phyloP scores from a whole-genome alignment of 2,888 invertebrate genomes.

The Lasioglossum oenotherae region DNA sequence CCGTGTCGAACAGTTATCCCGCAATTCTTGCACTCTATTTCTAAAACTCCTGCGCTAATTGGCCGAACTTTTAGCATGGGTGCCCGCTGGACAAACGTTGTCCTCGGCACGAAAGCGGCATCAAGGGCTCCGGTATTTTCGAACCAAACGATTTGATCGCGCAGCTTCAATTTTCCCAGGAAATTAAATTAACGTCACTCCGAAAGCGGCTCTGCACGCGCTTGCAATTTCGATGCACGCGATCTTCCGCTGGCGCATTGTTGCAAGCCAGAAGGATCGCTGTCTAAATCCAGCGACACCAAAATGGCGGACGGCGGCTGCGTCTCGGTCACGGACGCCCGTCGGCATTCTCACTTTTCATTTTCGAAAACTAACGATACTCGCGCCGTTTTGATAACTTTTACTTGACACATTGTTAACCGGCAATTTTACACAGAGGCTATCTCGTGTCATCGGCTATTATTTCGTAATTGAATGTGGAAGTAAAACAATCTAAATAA shows the following conservation, averaged over 20 bases:
- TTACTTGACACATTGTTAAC: background rate
- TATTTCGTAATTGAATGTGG: too few relatives aligned
- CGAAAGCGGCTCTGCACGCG: conserved; percentile 54
- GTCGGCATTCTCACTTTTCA: background rate
- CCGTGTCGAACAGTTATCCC: background rate
- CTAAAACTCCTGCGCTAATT: background rate
- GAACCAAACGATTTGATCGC: conserved; percentile 60
- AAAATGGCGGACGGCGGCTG: background rate
- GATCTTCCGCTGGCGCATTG: conserved; percentile 41
- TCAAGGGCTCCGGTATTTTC: conserved; percentile 35
- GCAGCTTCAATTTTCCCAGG: conserved; percentile 61
- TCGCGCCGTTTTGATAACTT: background rate
- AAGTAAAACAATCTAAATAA: too few relatives aligned
- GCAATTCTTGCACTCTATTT: background rate
- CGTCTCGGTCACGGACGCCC: conserved; percentile 11
- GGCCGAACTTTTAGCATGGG: background rate
- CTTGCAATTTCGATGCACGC: conserved; percentile 59
- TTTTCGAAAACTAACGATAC: background rate
- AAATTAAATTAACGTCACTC: conserved; percentile 66
- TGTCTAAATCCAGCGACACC: background rate
- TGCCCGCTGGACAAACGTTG: conserved; percentile 2
- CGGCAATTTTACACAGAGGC: too few relatives aligned
- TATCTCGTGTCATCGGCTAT: too few relatives aligned
- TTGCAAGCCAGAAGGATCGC: background rate
- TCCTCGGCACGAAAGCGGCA: conserved; percentile 34